Evolutionary conservation across 2,113 vertebrate species (phyloP).

Genomic region (Dascyllus trimaculatus): DNA sequence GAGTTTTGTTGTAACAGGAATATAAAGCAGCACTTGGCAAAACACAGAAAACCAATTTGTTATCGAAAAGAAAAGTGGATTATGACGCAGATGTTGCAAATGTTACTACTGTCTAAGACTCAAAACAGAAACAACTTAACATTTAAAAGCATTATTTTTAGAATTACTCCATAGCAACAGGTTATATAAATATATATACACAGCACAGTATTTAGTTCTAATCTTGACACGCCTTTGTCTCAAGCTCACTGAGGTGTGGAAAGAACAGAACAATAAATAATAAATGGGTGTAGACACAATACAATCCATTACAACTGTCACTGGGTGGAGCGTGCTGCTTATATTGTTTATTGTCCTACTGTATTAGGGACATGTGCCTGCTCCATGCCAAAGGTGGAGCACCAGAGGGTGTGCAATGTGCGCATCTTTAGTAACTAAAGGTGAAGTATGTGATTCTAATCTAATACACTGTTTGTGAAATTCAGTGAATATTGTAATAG

Average conservation of each 20-base stretch:
- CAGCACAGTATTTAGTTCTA: background rate
- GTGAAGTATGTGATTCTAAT: too few relatives aligned
- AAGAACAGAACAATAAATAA: background rate
- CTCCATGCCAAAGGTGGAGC: background rate
- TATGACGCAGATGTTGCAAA: too few relatives aligned
- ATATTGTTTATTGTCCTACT: too few relatives aligned
- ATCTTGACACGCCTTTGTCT: constrained; percentile 17
- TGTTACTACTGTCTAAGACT: background rate
- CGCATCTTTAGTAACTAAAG: too few relatives aligned
- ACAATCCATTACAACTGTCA: background rate
- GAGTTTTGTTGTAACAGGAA: too few relatives aligned
- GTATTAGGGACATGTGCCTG: background rate
- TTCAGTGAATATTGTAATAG: too few relatives aligned
- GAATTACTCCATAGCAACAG: constrained; percentile 9
- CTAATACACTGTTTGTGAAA: too few relatives aligned
- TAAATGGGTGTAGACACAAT: constrained; percentile 12
- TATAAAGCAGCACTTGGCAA: too few relatives aligned
- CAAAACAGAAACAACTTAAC: background rate
- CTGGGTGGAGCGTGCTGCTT: background rate
- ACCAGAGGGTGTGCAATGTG: background rate
- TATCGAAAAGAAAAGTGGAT: too few relatives aligned
- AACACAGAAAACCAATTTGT: too few relatives aligned
- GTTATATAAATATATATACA: constrained; percentile 2
- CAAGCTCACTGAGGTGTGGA: background rate
- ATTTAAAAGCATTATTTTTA: constrained; percentile 2